Base-by-base conservation (phyloP, 2,113 vertebrate genomes). In the Hippocampus abdominalis region DNA sequence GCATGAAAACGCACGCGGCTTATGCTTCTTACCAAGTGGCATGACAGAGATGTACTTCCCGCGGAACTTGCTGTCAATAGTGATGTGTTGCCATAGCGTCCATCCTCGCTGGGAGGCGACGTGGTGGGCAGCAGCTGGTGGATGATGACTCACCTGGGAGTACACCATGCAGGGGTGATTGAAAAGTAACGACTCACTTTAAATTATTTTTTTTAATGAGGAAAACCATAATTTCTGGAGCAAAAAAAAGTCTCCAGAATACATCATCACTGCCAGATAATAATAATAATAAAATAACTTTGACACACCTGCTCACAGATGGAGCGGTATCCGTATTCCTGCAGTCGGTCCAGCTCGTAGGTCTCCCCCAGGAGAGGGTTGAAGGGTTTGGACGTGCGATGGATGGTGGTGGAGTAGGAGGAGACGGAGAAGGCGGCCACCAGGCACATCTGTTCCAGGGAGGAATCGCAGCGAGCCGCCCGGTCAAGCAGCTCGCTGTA, bases 41-140 rank as follows among this genome's bases (percentile, higher is more conserved):
- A 98, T 90, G 79, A 98, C 95, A 68, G 96, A 98, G 83, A 98
- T 94, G 83, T 98, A 97, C 90, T 98, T 98, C 66, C 96, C 96
- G 79, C 96, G 92, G 88, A 98, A 98, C 87, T 98, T 98, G 95
- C 96, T 98, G 74, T 97, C 93, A 3, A 98, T 96, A 39, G 95
- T 96, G 89, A 98, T 98, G 65, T 98, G 94, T 90, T 98, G 96
- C 96, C 96, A 96, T 75, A 98, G 64, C 0, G 92, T 95, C 96
- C 96, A 98, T n/a, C 96, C 96, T 20, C 93, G 85, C 81, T 89
- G 92, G 63, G 96, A 98, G 2, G 89, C 90, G 66, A 96, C 96
- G 0, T 98, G 93, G 83, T 98, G 96, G 11, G 96, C 96, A 0
- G 96, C 96, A 12, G 96, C 95, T 0, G 96, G 96, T 0, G 96